These are phyloP conservation scores for Clarias gariepinus DNA, from an alignment of 2,113 vertebrate genomes.

Conservation along the genomic window DNA sequence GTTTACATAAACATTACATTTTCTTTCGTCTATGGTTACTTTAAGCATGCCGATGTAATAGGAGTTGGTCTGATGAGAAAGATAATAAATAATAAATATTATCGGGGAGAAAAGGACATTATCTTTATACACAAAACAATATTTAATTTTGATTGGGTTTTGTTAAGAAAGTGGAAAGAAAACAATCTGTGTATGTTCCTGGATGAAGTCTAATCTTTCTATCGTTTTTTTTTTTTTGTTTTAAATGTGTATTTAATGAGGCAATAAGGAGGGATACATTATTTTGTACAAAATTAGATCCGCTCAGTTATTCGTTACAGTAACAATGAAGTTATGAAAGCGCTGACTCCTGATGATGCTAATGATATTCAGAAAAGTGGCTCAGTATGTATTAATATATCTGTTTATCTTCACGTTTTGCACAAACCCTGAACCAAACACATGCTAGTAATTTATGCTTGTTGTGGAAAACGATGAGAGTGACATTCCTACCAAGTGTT, in stretches of 20 bases:
- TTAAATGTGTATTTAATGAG: background rate
- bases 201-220: background rate
- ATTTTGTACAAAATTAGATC: background rate
- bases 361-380: background rate
- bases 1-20: background rate
- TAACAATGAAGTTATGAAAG: background rate
- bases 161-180: background rate
- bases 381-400: background rate
- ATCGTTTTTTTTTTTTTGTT: background rate
- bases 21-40: background rate
- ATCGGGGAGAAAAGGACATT: background rate
- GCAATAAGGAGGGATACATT: too few species aligned
- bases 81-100: background rate
- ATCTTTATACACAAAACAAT: background rate
- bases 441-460: background rate
- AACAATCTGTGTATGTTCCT: background rate
- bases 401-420: background rate
- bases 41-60: background rate
- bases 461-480: background rate
- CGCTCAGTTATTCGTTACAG: background rate
- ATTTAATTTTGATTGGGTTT: background rate
- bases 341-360: background rate
- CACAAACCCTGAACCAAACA: background rate
- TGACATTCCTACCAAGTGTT: conserved; percentile 2
- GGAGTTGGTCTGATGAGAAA: background rate